A percentile compares a stretch with the other conserved stretches of the same genome.
Evolutionary conservation across 2,797 vertebrate genomes (phyloP).

Genomic region (Sebastes flavidus): DNA sequence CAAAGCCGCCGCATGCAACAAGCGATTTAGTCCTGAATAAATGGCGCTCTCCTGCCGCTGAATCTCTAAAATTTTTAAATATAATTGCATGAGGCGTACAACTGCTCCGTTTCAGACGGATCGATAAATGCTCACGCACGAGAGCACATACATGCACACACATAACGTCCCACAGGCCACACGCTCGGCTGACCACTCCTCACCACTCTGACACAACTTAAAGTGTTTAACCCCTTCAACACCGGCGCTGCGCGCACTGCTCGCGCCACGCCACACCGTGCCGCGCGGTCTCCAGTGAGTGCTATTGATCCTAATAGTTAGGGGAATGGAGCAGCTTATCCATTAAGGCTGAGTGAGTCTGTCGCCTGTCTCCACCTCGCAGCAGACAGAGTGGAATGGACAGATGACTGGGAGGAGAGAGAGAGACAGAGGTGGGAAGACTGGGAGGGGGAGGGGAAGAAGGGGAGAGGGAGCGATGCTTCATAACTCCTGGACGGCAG

Average conservation of each 20-base stretch:
- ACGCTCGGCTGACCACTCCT: slow-evolving; percentile 39
- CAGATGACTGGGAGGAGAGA: slow-evolving; percentile 18
- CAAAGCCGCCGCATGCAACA: background rate
- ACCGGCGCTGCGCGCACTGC: background rate
- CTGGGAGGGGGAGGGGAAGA: background rate
- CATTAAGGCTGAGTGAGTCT: slow-evolving; percentile 59
- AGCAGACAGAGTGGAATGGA: slow-evolving; percentile 20
- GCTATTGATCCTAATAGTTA: slow-evolving; percentile 60
- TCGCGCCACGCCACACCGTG: background rate
- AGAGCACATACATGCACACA: slow-evolving; percentile 11
- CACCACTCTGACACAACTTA: slow-evolving; percentile 31
- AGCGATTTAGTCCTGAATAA: background rate
- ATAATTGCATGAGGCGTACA: background rate
- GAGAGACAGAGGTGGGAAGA: background rate
- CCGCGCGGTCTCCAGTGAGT: slow-evolving; percentile 39
- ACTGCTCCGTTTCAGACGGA: background rate
- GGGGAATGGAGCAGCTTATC: slow-evolving; percentile 45
- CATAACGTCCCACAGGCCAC: background rate
- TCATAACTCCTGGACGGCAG: background rate
- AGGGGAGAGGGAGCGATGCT: background rate
- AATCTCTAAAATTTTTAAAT: background rate
- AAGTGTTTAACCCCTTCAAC: slow-evolving; percentile 43
- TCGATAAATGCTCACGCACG: slow-evolving; percentile 16
- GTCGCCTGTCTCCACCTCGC: slow-evolving; percentile 30
- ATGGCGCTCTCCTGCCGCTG: background rate